These are phyloP conservation scores for Osmoderma eremita DNA, from an alignment of 2,888 invertebrate genomes.

Conservation along the genomic window DNA sequence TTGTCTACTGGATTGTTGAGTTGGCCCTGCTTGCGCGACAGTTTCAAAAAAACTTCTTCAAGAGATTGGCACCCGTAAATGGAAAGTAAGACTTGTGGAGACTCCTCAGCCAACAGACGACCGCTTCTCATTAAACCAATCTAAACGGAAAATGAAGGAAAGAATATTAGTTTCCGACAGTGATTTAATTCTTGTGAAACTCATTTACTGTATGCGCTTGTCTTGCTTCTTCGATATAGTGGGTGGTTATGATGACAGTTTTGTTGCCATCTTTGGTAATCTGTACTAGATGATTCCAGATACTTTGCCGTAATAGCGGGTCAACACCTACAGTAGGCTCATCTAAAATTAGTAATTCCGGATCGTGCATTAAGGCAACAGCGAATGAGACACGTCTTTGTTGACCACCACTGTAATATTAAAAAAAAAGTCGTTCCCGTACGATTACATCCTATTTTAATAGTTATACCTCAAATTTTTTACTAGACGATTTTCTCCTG, in stretches of 20 bases:
- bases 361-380: constrained; percentile 92
- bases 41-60: constrained; percentile 92
- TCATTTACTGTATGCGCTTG: constrained; percentile 85
- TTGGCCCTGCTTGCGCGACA: constrained; percentile 83
- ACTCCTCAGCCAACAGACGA: constrained; percentile 88
- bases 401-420: constrained; percentile 81
- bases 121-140: constrained; percentile 96
- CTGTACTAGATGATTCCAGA: constrained; percentile 93
- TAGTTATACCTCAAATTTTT: constrained; percentile 71
- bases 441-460: neutral
- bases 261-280: constrained; percentile 90
- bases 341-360: constrained; percentile 89
- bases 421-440: neutral
- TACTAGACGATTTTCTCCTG: constrained; percentile 83
- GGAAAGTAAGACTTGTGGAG: constrained; percentile 82
- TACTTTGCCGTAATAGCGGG: constrained; percentile 88
- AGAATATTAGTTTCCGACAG: neutral
- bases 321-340: constrained; percentile 95
- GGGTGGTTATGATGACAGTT: constrained; percentile 91
- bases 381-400: constrained; percentile 92
- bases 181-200: neutral
- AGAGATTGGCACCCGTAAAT: constrained; percentile 86
- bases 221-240: constrained; percentile 95
- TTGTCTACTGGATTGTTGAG: constrained; percentile 67
- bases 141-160: constrained; percentile 63